Evolutionary conservation across 1,140 invertebrate species (phyloP), one percentile per base, ranked within the genome.

Genomic region (Drosophila teissieri): DNA sequence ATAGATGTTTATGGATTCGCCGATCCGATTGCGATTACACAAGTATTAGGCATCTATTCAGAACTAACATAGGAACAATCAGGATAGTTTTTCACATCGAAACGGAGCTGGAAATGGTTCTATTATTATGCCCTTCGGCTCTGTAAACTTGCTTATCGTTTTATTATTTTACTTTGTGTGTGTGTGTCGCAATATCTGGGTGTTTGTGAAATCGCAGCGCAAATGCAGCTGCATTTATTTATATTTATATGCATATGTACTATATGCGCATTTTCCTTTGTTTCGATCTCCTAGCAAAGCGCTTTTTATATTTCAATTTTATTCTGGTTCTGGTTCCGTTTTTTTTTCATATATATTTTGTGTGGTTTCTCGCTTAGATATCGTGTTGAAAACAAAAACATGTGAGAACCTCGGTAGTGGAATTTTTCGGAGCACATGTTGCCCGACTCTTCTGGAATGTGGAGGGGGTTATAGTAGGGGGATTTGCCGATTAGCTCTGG

Each of bases 41-140:
- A 67, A 64, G 42, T 51, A 67, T 34, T 64, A 40, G 34, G 27
- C 42, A 37, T 27, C 63, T 46, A 70, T 45, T 40, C 51, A 56
- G 36, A 70, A 56, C 42, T 70, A 56, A 70, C 67, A 54, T 69
- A 70, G 64, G 51, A 69, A 69, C 65, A 69, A 67, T 67, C 44
- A 67, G 46, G 49, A 55, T 56, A 53, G 48, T 34, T 46, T 24
- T 45, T 69, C 65, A 45, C 51, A 65, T 64, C 14, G 48, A 69
- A 70, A 70, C 64, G 64, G 37, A 62, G 54, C 52, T 70, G 31
- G 14, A 73, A 37, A 69, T 39, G 68, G n/a, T 55, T 69, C 67
- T 24, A 19, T 42, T 24, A 19, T 42, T 63, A 19, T 55, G 37
- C 19, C 31, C 36, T 36, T 39, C 34, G 64, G 51, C 40, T 46